These are phyloP conservation scores for Huso huso DNA, from an alignment of 2,797 vertebrate species.

Conservation along the genomic window DNA sequence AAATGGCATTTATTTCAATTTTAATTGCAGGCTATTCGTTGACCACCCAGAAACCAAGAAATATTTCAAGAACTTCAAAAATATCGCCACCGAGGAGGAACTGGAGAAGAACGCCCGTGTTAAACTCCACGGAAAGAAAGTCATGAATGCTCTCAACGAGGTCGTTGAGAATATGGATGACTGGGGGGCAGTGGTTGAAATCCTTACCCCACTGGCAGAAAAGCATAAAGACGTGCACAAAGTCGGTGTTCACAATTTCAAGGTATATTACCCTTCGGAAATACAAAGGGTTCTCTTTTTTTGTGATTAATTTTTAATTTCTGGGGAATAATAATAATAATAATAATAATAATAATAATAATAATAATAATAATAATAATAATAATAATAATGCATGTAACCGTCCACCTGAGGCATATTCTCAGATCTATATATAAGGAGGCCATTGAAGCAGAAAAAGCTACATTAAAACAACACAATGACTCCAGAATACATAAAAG, in stretches of 20 bases:
- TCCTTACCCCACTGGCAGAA: conserved; percentile 17
- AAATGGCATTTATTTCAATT: too few relatives aligned
- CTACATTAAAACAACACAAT: too few relatives aligned
- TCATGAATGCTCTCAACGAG: conserved; percentile 23
- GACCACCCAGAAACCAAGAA: conserved; percentile 21
- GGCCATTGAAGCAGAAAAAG: too few relatives aligned
- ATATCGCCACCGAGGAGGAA: conserved; percentile 14
- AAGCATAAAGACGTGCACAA: conserved; percentile 18
- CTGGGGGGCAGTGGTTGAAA: conserved; percentile 11
- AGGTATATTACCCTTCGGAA: conserved; percentile 17
- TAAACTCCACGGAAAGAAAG: conserved; percentile 20
- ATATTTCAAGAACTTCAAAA: conserved; percentile 25
- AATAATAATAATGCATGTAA: too few relatives aligned
- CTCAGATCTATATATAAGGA: too few relatives aligned
- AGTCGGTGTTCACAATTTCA: conserved; percentile 17
- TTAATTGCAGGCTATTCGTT: conserved; percentile 20
- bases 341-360: too few relatives aligned
- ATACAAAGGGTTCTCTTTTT: too few relatives aligned
- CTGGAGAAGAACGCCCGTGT: conserved; percentile 14
- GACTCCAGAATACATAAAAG: too few relatives aligned
- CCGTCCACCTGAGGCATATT: too few relatives aligned
- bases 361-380: too few relatives aligned
- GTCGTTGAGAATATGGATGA: conserved; percentile 19
- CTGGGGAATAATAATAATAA: too few relatives aligned
- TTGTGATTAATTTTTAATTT: too few relatives aligned